These are phyloP conservation scores for Drosophila oshimai DNA, from an alignment of 1,140 invertebrate species.

Conservation along the genomic window DNA sequence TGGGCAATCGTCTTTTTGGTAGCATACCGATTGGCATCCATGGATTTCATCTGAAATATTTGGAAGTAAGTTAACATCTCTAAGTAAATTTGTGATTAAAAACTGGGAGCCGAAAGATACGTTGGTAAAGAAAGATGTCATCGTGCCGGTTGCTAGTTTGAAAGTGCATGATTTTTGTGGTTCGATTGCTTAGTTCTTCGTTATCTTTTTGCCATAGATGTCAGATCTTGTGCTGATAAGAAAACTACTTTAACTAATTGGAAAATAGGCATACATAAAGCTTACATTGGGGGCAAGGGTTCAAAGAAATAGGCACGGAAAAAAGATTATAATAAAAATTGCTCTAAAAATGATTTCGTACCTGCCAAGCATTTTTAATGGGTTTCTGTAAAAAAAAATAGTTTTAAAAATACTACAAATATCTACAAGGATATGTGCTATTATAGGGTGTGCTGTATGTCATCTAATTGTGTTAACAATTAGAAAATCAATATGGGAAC, in stretches of 20 bases:
- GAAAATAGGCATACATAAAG: not conserved
- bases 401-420: not conserved
- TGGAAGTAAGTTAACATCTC: no score
- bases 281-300: slow-evolving; percentile 28
- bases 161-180: not conserved
- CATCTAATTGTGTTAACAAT: slow-evolving; percentile 18
- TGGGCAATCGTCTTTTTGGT: slow-evolving; percentile 95
- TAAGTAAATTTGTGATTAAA: not conserved
- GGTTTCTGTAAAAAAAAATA: slow-evolving; percentile 21
- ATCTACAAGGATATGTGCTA: slow-evolving; percentile 6
- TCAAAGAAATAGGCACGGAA: not conserved
- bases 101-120: not conserved
- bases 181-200: not conserved
- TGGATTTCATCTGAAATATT: slow-evolving; percentile 85
- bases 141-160: not conserved
- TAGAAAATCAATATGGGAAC: slow-evolving; percentile 46
- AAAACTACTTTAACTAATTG: slow-evolving; percentile 28
- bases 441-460: not conserved
- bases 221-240: slow-evolving; percentile 26
- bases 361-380: slow-evolving; percentile 39
- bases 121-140: slow-evolving; percentile 27
- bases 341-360: not conserved
- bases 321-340: not conserved
- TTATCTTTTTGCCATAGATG: slow-evolving; percentile 24
- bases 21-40: slow-evolving; percentile 92